Percentiles rank a stretch among this genome's conserved stretches.
phyloP scores from a whole-genome alignment of 2,113 vertebrate species.

The Capricornis sumatraensis region DNA sequence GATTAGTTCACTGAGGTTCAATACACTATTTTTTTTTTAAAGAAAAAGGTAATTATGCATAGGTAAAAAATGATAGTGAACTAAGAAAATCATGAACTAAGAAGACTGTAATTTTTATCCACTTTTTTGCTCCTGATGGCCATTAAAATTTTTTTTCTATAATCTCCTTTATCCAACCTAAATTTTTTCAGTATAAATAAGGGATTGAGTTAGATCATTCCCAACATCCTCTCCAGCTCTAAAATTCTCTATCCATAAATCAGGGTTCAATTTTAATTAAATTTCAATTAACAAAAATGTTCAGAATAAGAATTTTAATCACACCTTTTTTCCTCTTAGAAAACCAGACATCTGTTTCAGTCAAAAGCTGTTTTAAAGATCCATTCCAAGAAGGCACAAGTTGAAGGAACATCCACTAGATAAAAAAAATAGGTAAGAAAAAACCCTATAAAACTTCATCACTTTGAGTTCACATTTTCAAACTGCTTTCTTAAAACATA shows the following conservation, averaged over 20 bases:
- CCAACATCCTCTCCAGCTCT: neutral
- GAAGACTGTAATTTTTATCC: neutral
- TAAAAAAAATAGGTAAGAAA: slow-evolving; percentile 30
- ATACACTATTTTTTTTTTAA: neutral
- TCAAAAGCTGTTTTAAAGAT: slow-evolving; percentile 91
- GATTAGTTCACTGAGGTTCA: neutral
- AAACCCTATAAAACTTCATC: neutral
- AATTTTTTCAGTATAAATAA: neutral
- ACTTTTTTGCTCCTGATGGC: neutral
- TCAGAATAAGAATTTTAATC: slow-evolving; percentile 25
- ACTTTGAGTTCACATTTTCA: slow-evolving; percentile 21
- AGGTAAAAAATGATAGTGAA: neutral
- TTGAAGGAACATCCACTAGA: slow-evolving; percentile 98
- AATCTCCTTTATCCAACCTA: neutral
- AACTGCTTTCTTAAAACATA: slow-evolving; percentile 22
- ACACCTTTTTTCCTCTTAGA: slow-evolving; percentile 90
- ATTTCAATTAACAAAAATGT: slow-evolving; percentile 6
- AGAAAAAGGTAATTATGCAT: neutral
- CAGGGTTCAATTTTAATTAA: slow-evolving; percentile 8
- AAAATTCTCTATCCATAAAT: neutral
- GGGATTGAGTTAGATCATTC: neutral
- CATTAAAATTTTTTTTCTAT: neutral
- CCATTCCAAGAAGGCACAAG: slow-evolving; percentile 94
- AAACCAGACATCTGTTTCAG: slow-evolving; percentile 94
- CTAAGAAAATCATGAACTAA: slow-evolving; percentile 21